Evolutionary conservation across 2,888 invertebrate genomes (phyloP), one percentile per base, ranked within the genome.

Genomic region (Zaprionus bogoriensis): DNA sequence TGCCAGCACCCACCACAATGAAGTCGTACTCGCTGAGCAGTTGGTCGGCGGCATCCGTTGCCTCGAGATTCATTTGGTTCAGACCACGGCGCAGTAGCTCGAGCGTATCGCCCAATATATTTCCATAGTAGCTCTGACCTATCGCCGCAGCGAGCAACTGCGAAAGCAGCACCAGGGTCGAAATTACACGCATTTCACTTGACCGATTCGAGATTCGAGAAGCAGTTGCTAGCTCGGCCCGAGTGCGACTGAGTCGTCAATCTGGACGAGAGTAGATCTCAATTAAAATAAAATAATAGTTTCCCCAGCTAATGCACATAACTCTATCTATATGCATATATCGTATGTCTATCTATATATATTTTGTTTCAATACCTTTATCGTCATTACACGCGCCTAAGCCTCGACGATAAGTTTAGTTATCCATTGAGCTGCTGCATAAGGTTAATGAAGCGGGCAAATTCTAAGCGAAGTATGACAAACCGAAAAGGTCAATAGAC

Each of bases 1-100:
- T 95, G 0, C 96, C 96, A 0, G 95, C 96, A 0, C 96, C 96
- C 4, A 96, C 93, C 20, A 95, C 90, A 44, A 96, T 94, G 78
- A 95, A 97, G 84, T 96, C 96, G 82, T 95, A 95, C 81, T 94
- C 93, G 3, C 51, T 39, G 0, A 74, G 59, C 42, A 89, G 27
- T 4, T 65, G 47, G 2, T 71, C 67, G 1, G 51, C 41, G 4
- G 87, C 80, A 22, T 90, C 89, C 20, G 60, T 22, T 2, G 67
- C 65, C 65, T 90, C 89, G 2, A 89, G 69, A 39, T 85, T 68
- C 50, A 73, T 53, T 53, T 89, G 88, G 0, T 41, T 45, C 60
- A 80, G 82, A 1, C 90, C 90, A 5, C 87, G 88, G 0, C 58
- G 63, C 27, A 89, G 23, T 23, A 87, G 67, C 28, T 89, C 86